Conservation (phyloP, 1,140 invertebrate species). For the Parasteatoda tepidariorum region DNA sequence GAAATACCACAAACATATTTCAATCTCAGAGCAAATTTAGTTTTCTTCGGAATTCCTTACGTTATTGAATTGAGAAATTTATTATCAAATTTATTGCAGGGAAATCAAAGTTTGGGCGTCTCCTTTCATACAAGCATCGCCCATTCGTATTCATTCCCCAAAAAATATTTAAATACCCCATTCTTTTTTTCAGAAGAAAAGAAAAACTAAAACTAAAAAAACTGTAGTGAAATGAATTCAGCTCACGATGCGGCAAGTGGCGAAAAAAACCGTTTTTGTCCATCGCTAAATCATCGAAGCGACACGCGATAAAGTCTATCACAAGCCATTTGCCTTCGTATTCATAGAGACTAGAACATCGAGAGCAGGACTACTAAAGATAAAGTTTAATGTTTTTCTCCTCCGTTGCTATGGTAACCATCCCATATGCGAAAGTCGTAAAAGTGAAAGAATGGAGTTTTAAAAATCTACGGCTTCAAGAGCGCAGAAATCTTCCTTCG, state of each 20-base stretch:
- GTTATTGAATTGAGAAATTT: no score
- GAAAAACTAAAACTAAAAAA: not conserved
- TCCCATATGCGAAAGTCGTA: conserved; percentile 27
- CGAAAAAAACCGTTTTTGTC: conserved; percentile 8
- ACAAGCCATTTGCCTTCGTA: conserved; percentile 8
- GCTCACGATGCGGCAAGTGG: conserved; percentile 20
- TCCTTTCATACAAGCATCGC: no score
- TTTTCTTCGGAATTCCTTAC: no score
- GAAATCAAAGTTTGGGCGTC: no score
- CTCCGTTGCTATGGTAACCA: conserved; percentile 31
- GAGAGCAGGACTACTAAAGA: conserved; percentile 32
- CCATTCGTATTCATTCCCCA: no score
- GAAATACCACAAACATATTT: no score
- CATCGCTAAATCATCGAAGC: conserved; percentile 32
- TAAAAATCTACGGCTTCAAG: conserved; percentile 26
- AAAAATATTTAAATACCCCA: no score
- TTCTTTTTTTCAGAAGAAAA: not conserved
- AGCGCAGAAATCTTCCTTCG: no score
- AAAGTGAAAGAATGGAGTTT: conserved; percentile 20
- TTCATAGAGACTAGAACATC: not conserved
- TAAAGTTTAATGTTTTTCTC: conserved; percentile 38
- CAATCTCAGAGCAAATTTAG: no score
- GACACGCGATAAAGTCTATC: conserved; percentile 44
- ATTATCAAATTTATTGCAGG: no score
- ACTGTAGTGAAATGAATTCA: conserved; percentile 19